Percentiles rank a stretch among this genome's conserved stretches.
These are phyloP conservation scores for Rutilus rutilus DNA, from an alignment of 2,113 vertebrate species.

Conservation along the genomic window DNA sequence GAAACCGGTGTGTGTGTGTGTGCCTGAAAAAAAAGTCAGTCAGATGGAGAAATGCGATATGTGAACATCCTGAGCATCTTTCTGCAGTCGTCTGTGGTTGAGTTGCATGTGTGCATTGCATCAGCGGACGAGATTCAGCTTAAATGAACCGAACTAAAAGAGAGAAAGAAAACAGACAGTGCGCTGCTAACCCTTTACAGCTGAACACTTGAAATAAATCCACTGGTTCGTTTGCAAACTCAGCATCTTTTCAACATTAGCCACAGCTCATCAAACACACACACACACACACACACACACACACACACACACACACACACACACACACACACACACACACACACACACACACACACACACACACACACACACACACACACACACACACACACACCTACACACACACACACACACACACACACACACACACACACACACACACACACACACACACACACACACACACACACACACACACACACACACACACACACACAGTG, in stretches of 20 bases:
- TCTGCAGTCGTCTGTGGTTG: constrained; percentile 42
- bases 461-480: constrained; percentile 36
- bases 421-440: constrained; percentile 31
- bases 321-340: constrained; percentile 39
- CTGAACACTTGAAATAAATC: constrained; percentile 73
- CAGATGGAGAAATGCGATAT: constrained; percentile 41
- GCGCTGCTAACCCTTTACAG: constrained; percentile 59
- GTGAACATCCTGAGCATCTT: constrained; percentile 38
- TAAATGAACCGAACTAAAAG: constrained; percentile 25
- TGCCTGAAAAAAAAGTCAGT: constrained; percentile 47
- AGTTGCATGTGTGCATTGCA: constrained; percentile 55
- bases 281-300: constrained; percentile 42
- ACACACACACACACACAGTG: neutral
- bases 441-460: constrained; percentile 17
- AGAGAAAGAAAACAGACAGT: constrained; percentile 50
- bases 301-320: neutral
- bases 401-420: constrained; percentile 12
- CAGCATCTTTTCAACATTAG: constrained; percentile 76
- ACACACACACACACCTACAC: constrained; percentile 34
- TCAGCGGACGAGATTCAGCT: constrained; percentile 11
- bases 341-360: constrained; percentile 33
- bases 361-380: constrained; percentile 16
- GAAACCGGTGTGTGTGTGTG: constrained; percentile 41
- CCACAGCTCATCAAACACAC: constrained; percentile 62
- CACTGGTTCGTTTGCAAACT: constrained; percentile 68